Evolutionary conservation across 2,888 invertebrate genomes (phyloP).

Genomic region (Eubasilissa splendida): DNA sequence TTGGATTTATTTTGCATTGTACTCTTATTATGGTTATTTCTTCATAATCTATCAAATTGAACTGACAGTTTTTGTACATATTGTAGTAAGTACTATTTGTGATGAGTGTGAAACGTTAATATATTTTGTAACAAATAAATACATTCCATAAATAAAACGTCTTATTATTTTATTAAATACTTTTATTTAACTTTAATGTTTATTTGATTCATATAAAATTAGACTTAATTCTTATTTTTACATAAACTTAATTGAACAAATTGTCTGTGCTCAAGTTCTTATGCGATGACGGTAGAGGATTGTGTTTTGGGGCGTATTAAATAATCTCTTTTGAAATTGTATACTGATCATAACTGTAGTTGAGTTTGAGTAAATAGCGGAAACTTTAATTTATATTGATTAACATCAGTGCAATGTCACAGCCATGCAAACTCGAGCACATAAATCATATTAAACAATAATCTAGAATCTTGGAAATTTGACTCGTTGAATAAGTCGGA

Average conservation of each 20-base stretch:
- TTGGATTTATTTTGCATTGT: too few relatives aligned
- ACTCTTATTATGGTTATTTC: too few relatives aligned
- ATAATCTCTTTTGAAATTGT: too few relatives aligned
- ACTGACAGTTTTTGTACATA: too few relatives aligned
- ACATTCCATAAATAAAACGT: constrained; percentile 5
- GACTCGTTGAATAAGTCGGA: constrained; percentile 8
- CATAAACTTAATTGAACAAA: constrained; percentile 35
- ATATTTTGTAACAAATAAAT: constrained; percentile 11
- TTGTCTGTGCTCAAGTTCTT: constrained; percentile 24
- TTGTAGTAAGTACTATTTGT: too few relatives aligned
- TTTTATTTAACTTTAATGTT: constrained; percentile 38
- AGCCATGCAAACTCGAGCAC: constrained; percentile 13
- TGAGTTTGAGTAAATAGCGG: too few relatives aligned
- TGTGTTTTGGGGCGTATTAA: too few relatives aligned
- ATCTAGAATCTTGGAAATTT: constrained; percentile 2
- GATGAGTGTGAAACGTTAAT: background rate
- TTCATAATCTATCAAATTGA: too few relatives aligned
- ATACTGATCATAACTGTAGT: too few relatives aligned
- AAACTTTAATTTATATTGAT: too few relatives aligned
- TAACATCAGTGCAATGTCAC: too few relatives aligned
- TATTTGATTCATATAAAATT: constrained; percentile 49
- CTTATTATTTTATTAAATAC: constrained; percentile 37
- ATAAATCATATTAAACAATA: constrained; percentile 13
- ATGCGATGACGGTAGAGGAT: background rate
- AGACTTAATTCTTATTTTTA: constrained; percentile 45